A percentile compares a stretch with the other conserved stretches of the same genome.
Evolutionary conservation across 2,797 vertebrate species (phyloP).

Genomic region (Pelochelys cantorii): DNA sequence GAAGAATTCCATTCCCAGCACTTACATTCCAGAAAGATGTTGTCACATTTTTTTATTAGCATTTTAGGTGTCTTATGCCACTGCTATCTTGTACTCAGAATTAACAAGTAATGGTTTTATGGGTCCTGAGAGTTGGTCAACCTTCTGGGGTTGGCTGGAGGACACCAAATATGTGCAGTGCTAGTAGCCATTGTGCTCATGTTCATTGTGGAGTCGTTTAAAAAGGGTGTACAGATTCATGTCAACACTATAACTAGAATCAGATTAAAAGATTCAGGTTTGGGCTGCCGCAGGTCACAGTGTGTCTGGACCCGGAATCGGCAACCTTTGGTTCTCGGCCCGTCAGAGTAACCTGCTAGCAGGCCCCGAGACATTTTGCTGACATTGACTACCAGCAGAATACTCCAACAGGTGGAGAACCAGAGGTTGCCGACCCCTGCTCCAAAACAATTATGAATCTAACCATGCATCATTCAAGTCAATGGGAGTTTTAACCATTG

Average conservation of each 20-base stretch:
- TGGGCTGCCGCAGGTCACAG: neutral
- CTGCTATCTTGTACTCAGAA: constrained; percentile 14
- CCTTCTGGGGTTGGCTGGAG: neutral
- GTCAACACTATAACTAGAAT: fast-evolving
- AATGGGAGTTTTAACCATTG: neutral
- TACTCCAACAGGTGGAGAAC: too few relatives aligned
- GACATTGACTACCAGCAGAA: too few relatives aligned
- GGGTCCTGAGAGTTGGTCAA: neutral
- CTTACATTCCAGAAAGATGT: constrained; percentile 42
- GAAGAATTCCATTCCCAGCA: constrained; percentile 47
- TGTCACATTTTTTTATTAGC: constrained; percentile 25
- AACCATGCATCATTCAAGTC: neutral
- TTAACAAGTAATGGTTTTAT: neutral
- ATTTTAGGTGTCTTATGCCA: neutral
- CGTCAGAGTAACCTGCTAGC: too few relatives aligned
- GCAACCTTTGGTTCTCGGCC: too few relatives aligned
- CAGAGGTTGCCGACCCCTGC: too few relatives aligned
- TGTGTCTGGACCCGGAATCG: neutral
- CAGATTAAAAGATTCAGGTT: neutral
- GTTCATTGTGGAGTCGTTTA: neutral
- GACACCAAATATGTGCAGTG: neutral
- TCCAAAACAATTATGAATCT: fast-evolving
- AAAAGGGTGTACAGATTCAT: constrained; percentile 22
- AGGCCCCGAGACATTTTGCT: too few relatives aligned
- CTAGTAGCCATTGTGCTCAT: neutral